A percentile compares a stretch with the other conserved stretches of the same genome.
Conservation (phyloP, 2,888 invertebrate genomes). For the Nomada hirtipes region DNA sequence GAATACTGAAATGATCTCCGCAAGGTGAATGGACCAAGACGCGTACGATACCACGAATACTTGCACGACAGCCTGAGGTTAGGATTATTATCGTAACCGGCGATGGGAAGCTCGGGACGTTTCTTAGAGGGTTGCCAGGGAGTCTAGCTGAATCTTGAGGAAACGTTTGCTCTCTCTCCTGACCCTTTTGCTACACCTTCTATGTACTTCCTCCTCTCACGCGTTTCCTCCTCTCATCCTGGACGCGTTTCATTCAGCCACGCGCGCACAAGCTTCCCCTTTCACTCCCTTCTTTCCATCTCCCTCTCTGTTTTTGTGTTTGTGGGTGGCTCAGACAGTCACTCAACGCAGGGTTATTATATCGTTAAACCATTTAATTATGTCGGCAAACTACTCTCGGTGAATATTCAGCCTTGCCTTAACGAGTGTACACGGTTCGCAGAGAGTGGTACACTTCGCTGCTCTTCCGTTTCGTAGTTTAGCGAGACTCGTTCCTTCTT, state of each 20-base stretch:
- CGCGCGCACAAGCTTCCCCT: constrained; percentile 6
- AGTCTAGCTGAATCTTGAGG: constrained; percentile 40
- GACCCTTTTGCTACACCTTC: background rate
- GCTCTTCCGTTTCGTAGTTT: constrained; percentile 33
- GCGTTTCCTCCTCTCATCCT: background rate
- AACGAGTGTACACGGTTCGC: constrained; percentile 76
- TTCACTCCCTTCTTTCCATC: constrained; percentile 1
- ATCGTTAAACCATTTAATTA: constrained; percentile 84
- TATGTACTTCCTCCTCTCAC: background rate
- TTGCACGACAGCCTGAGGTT: constrained; percentile 45
- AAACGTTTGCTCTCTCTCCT: constrained; percentile 45
- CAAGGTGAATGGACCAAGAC: background rate
- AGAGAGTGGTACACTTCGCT: constrained; percentile 19
- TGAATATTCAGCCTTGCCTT: constrained; percentile 79
- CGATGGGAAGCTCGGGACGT: constrained; percentile 55
- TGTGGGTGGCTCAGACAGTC: constrained; percentile 73
- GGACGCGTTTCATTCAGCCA: constrained; percentile 3
- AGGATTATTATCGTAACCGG: constrained; percentile 65
- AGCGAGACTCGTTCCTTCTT: constrained; percentile 79
- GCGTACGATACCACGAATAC: constrained; percentile 23
- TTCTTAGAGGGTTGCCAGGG: constrained; percentile 68
- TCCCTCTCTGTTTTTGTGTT: constrained; percentile 63
- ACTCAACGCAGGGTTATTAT: constrained; percentile 82
- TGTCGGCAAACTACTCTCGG: constrained; percentile 83
- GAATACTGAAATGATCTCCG: constrained; percentile 53